Evolutionary conservation across 2,888 invertebrate genomes (phyloP), one percentile per base, ranked within the genome.

Genomic region (Spisula solida): DNA sequence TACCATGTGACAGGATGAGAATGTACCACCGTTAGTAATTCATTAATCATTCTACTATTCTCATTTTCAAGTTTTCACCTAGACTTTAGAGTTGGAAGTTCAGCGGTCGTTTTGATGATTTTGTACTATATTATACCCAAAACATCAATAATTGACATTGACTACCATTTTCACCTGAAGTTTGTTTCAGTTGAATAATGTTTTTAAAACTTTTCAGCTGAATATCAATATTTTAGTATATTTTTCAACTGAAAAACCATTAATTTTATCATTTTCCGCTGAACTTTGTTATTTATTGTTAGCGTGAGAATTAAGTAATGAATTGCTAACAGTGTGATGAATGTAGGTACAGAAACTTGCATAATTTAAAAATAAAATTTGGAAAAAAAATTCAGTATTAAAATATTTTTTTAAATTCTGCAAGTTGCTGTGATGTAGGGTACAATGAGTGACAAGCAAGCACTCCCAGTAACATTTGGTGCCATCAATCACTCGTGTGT

Each of bases 401-500:
- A n/a, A n/a, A n/a, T n/a, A n/a, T n/a, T n/a, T n/a, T n/a, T n/a
- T n/a, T n/a, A n/a, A n/a, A n/a, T n/a, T n/a, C n/a, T n/a, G n/a
- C n/a, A n/a, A n/a, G n/a, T n/a, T n/a, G n/a, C n/a, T n/a, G n/a
- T n/a, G n/a, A n/a, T n/a, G n/a, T 41, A 41, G 41, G 41, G 41
- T 41, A 66, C n/a, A n/a, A 66, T 66, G 60, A 66, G 41, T 5
- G n/a, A 75, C 75, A 75, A 75, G 75, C 75, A 75, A 75, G 75
- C 75, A 75, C 75, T 75, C 75, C 75, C 14, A 75, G 29, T 75
- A 34, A n/a, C n/a, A n/a, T n/a, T n/a, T 34, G 34, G 83, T 75
- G 34, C n/a, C 48, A 34, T 83, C 83, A 83, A 75, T 83, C 83
- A 83, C 66, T 75, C 83, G 81, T 81, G 85, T 82, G 79, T 85